Percentiles rank a stretch among this genome's conserved stretches.
phyloP scores from a whole-genome alignment of 2,113 vertebrate species.

The Megaceryle torquata region DNA sequence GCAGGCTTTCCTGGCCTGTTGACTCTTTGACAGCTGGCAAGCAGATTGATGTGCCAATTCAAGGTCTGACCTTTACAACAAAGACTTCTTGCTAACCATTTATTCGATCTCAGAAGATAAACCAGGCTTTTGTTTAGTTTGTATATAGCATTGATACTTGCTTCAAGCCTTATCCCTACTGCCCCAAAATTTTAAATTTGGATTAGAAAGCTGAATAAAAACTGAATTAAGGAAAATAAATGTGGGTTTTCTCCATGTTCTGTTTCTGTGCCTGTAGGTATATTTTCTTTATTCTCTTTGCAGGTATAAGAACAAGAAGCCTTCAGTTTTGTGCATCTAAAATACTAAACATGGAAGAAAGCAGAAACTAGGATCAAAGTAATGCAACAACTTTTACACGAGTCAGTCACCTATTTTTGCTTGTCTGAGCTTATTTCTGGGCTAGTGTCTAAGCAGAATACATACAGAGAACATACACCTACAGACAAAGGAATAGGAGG shows the following conservation, averaged over 20 bases:
- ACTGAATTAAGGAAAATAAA: not conserved
- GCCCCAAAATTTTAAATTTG: not conserved
- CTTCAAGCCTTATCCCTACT: not conserved
- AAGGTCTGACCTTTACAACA: conserved; percentile 25
- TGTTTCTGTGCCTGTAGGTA: not conserved
- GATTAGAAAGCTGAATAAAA: not conserved
- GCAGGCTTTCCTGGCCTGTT: not conserved
- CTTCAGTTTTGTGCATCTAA: not conserved
- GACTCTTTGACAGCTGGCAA: not conserved
- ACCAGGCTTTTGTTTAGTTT: not conserved
- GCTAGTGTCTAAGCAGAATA: not conserved
- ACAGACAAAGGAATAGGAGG: not conserved
- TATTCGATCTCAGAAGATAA: not conserved
- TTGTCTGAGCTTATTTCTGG: not conserved
- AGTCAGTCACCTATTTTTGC: not conserved
- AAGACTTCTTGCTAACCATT: not conserved
- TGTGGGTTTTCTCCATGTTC: not conserved
- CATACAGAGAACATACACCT: not conserved
- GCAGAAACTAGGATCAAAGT: not conserved
- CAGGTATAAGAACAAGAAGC: not conserved
- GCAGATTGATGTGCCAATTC: not conserved
- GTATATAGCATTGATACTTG: not conserved
- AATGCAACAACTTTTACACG: not conserved
- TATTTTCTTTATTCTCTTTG: not conserved
- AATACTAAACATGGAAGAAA: not conserved